Evolutionary conservation across 2,113 vertebrate species (phyloP), one percentile per base, ranked within the genome.

Genomic region (Galemys pyrenaicus): DNA sequence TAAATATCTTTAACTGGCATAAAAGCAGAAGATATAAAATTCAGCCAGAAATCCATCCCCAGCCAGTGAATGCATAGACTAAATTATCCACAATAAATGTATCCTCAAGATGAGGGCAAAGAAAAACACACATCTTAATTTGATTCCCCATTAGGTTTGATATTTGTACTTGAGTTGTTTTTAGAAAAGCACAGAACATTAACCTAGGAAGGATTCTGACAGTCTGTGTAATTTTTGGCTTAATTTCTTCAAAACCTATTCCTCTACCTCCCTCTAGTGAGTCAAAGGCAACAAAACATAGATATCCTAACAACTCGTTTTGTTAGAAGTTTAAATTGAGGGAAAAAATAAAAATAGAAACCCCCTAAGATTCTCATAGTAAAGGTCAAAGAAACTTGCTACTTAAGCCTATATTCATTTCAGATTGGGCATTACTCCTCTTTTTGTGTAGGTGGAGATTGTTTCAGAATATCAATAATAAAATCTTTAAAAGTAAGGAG

Each of bases 261-360:
- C 96, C 87, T 96, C 82, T 94, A 79, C 30, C 62, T 60, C 96
- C 97, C 97, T 95, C 97, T 97, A 96, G 94, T 96, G 97, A 90
- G 3, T 6, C 22, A 90, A 93, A 77, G 26, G 77, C n/a, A 90
- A 73, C 46, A 95, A 68, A 60, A 70, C 84, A 71, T 54, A 62
- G 74, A 82, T 71, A 37, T 2, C 2, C 2, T 24, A 77, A 30
- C 3, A 64, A 46, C 41, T 70, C 8, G 32, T 28, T 93, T 20
- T n/a, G 39, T 2, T 74, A 46, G 80, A 86, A 91, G 9, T 71
- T 87, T 81, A 70, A 85, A 62, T 28, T n/a, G 28, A 35, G 10
- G 65, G 22, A 32, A 56, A 41, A 65, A 62, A 65, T 20, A 62
- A 74, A 75, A 77, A 13, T 22, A 79, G 3, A 51, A 22, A 87